These are phyloP conservation scores for Varanus komodoensis DNA, from an alignment of 2,113 vertebrate species.

Conservation along the genomic window DNA sequence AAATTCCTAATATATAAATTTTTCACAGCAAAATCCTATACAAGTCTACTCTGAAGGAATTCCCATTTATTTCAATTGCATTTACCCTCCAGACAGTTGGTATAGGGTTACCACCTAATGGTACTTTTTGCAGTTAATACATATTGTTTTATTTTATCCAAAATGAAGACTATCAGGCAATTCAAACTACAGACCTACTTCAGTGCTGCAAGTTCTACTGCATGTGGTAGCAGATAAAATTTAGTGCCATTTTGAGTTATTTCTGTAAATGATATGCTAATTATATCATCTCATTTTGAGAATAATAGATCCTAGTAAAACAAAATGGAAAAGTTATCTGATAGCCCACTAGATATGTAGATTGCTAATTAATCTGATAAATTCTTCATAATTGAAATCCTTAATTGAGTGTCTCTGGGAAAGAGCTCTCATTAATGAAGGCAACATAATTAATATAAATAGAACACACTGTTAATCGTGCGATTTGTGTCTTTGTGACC, in stretches of 20 bases:
- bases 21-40: not conserved
- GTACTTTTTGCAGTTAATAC: not conserved
- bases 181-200: slow-evolving; percentile 7
- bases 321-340: slow-evolving; percentile 52
- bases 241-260: slow-evolving; percentile 41
- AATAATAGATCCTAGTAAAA: slow-evolving; percentile 54
- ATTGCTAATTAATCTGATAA: slow-evolving; percentile 60
- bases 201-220: slow-evolving; percentile 30
- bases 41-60: not conserved
- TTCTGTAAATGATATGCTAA: slow-evolving; percentile 51
- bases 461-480: slow-evolving; percentile 19
- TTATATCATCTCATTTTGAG: slow-evolving; percentile 48
- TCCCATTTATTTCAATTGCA: too few species aligned
- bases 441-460: slow-evolving; percentile 41
- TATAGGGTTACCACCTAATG: not conserved
- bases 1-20: too few species aligned
- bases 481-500: slow-evolving; percentile 16
- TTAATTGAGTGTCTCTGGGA: slow-evolving; percentile 47
- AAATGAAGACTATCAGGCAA: not conserved
- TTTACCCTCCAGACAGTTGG: too few species aligned
- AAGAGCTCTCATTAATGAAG: slow-evolving; percentile 42
- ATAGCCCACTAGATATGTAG: slow-evolving; percentile 55
- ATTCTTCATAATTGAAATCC: slow-evolving; percentile 51
- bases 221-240: not conserved
- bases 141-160: not conserved